A percentile compares a stretch with the other conserved stretches of the same genome.
Conservation (phyloP, 2,888 invertebrate species). For the Ellobium chinense region DNA sequence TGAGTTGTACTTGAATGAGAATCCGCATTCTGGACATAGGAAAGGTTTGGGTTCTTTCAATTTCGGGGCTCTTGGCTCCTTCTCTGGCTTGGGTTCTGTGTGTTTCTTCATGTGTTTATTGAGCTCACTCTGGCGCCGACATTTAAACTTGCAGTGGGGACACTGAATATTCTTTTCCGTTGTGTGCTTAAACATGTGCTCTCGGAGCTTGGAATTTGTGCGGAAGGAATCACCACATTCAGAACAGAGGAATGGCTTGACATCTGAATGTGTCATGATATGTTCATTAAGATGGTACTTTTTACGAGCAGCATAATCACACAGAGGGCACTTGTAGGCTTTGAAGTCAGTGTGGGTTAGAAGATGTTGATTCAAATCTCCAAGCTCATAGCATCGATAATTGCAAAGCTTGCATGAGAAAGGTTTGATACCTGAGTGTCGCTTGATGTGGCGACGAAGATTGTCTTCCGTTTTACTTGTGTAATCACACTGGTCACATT, state of each 20-base stretch:
- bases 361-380: conserved; percentile 22
- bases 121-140: conserved; percentile 18
- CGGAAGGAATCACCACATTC: conserved; percentile 30
- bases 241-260: conserved; percentile 18
- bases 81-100: neutral
- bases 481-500: conserved; percentile 17
- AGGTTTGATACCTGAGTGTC: conserved; percentile 17
- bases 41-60: neutral
- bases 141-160: conserved; percentile 1
- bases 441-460: conserved; percentile 6
- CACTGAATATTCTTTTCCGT: conserved; percentile 9
- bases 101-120: conserved; percentile 15
- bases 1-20: conserved; percentile 20
- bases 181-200: conserved; percentile 23
- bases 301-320: conserved; percentile 24
- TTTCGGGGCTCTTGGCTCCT: neutral
- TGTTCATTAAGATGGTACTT: conserved; percentile 26
- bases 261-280: conserved; percentile 13
- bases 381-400: conserved; percentile 18
- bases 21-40: conserved; percentile 17
- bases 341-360: conserved; percentile 26
- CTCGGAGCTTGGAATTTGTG: conserved; percentile 14
- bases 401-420: conserved; percentile 12
- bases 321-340: conserved; percentile 14
- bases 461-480: conserved; percentile 24